phyloP scores from a whole-genome alignment of 2,113 vertebrate species.

The Lepisosteus oculatus region DNA sequence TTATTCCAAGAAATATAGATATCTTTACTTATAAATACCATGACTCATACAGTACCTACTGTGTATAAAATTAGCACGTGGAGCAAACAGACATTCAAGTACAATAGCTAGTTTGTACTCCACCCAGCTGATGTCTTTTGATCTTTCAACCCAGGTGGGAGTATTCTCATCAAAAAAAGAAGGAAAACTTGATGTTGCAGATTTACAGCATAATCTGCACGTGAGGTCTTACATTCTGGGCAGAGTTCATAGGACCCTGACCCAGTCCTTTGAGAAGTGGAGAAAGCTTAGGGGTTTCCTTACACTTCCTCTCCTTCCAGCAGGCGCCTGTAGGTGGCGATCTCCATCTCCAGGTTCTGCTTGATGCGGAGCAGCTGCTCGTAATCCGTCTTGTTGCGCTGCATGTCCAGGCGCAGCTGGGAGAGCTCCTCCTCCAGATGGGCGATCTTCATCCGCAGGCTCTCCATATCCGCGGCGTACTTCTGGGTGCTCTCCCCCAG shows the following conservation, averaged over 20 bases:
- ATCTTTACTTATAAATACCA: no score
- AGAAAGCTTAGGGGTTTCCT: constrained; percentile 14
- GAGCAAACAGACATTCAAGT: not conserved
- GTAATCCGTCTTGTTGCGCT: constrained; percentile 70
- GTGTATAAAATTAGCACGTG: no score
- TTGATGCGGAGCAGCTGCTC: constrained; percentile 74
- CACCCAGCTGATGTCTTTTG: not conserved
- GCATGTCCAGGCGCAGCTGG: constrained; percentile 69
- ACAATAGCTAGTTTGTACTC: not conserved
- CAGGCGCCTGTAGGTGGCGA: constrained; percentile 72
- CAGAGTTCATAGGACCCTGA: no score
- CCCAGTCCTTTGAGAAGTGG: no score
- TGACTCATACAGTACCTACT: no score
- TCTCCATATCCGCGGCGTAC: constrained; percentile 62
- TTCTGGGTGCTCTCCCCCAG: constrained; percentile 59
- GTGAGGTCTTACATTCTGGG: no score
- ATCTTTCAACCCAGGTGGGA: not conserved
- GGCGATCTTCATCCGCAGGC: constrained; percentile 55
- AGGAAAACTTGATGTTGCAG: no score
- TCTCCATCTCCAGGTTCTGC: constrained; percentile 75
- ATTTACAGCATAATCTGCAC: no score
- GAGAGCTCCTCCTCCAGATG: constrained; percentile 68
- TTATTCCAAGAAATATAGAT: no score
- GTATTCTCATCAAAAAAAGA: no score
- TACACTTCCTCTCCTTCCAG: constrained; percentile 72